Conservation (phyloP, 2,797 vertebrate species). For the Myioborus miniatus region DNA sequence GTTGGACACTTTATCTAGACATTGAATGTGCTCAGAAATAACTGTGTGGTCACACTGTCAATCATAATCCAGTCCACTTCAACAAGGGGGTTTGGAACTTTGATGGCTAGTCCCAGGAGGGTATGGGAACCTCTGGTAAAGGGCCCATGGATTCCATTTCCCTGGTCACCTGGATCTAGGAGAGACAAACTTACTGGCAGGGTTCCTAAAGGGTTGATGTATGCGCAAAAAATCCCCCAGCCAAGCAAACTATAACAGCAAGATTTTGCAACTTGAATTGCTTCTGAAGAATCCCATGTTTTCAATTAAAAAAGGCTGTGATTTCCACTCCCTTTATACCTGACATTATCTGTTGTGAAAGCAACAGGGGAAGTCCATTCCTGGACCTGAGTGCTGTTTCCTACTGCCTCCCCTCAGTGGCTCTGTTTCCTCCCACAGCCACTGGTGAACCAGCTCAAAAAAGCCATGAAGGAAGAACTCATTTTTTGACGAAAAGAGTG, state of each 20-base stretch:
- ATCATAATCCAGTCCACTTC: rapidly evolving
- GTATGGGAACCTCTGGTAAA: neutral
- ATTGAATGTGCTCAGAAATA: neutral
- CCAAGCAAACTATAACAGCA: neutral
- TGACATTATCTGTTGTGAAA: neutral
- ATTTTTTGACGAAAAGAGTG: neutral
- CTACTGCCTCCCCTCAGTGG: neutral
- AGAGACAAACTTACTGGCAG: rapidly evolving
- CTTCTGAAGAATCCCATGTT: neutral
- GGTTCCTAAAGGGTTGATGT: neutral
- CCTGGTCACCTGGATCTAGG: neutral
- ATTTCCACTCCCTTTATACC: neutral
- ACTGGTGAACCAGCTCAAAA: neutral
- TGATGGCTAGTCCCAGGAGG: neutral
- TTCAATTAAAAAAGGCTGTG: neutral
- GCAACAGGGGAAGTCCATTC: neutral
- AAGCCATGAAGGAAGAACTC: neutral
- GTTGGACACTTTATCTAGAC: neutral
- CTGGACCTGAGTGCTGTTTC: neutral
- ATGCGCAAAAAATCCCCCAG: neutral
- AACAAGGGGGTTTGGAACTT: neutral
- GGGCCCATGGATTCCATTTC: neutral
- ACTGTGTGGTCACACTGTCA: rapidly evolving
- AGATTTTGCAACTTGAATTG: neutral
- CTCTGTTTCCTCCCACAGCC: rapidly evolving